Evolutionary conservation across 2,888 invertebrate genomes (phyloP).

Genomic region (Drosophila mulleri): DNA sequence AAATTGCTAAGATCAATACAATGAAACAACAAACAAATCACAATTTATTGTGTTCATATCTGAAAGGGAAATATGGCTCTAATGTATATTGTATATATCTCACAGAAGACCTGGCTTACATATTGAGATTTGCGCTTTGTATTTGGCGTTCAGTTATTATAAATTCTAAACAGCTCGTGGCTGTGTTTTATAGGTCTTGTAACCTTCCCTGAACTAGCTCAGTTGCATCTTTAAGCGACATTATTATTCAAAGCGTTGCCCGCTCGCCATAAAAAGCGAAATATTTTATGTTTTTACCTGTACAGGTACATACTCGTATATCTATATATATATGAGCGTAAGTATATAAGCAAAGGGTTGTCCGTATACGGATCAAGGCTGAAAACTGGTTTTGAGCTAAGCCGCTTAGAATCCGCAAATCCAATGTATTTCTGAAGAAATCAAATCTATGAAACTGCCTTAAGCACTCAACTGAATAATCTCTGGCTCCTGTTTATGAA

Average conservation of each 20-base stretch:
- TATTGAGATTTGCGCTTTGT: background rate
- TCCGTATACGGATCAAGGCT: slow-evolving; percentile 7
- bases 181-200: slow-evolving; percentile 11
- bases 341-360: background rate
- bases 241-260: slow-evolving; percentile 22
- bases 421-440: slow-evolving; percentile 8
- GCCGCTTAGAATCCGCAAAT: slow-evolving; percentile 8
- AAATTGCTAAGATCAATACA: slow-evolving; percentile 20
- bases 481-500: too few relatives aligned
- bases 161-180: slow-evolving; percentile 23
- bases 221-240: slow-evolving; percentile 7
- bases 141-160: slow-evolving; percentile 12
- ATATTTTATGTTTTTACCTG: slow-evolving; percentile 15
- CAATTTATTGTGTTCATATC: background rate
- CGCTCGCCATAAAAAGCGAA: slow-evolving; percentile 23
- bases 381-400: slow-evolving; percentile 2
- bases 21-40: slow-evolving; percentile 1
- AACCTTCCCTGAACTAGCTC: slow-evolving; percentile 34
- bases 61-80: background rate
- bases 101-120: background rate
- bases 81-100: background rate
- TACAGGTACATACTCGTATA: background rate
- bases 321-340: background rate
- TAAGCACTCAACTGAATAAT: background rate
- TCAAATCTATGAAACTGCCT: background rate